Evolutionary conservation across 2,888 invertebrate species (phyloP), one percentile per base, ranked within the genome.

Genomic region (Sericinus montela): DNA sequence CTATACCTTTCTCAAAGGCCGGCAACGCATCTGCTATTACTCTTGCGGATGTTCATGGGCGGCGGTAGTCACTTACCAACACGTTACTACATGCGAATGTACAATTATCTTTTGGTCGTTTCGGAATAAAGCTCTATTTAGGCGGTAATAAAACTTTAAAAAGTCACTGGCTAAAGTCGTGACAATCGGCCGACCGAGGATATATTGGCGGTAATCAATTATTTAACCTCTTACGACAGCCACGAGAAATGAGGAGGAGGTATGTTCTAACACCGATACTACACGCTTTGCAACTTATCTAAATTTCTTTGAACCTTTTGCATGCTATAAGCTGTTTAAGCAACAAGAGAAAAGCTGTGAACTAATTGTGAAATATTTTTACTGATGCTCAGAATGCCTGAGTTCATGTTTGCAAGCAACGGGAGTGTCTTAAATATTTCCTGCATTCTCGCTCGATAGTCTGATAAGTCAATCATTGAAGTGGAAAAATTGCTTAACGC

Each of bases 191-290:
- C 52, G 35, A 43, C 60, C 53, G 59, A 61, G 59, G 64, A 68
- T 79, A 77, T 79, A 78, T 73, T 68, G 74, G 63, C 65, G 60
- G 72, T 75, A 74, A 77, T 76, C 69, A 55, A 57, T 80, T 69
- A 79, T 69, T 68, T 68, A 69, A n/a, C n/a, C n/a, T n/a, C n/a
- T n/a, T n/a, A n/a, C n/a, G n/a, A n/a, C n/a, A n/a, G n/a, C n/a
- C n/a, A n/a, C n/a, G n/a, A n/a, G n/a, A n/a, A n/a, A n/a, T n/a
- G n/a, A n/a, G n/a, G n/a, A n/a, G n/a, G n/a, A n/a, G n/a, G n/a
- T n/a, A n/a, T n/a, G n/a, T n/a, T n/a, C n/a, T n/a, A n/a, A n/a
- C n/a, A n/a, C n/a, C n/a, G n/a, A n/a, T n/a, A n/a, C n/a, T n/a
- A n/a, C n/a, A n/a, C n/a, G n/a, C n/a, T n/a, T n/a, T n/a, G n/a